These are phyloP conservation scores for Ferdinandea cuprea DNA, from an alignment of 2,888 invertebrate genomes.

Conservation along the genomic window DNA sequence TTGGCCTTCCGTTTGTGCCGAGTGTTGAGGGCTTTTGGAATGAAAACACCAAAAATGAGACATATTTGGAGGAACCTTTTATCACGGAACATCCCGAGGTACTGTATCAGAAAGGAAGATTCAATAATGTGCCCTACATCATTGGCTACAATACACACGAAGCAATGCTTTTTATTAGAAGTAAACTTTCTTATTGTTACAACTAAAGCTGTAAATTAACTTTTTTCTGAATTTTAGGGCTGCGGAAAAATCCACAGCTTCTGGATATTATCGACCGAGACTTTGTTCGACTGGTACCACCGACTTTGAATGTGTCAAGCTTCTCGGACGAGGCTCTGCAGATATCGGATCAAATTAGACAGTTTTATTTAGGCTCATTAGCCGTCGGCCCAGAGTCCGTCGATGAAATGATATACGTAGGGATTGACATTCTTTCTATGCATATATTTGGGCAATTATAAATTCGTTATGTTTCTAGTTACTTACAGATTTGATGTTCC, in stretches of 20 bases:
- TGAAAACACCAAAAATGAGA: constrained; percentile 77
- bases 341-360: constrained; percentile 84
- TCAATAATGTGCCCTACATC: constrained; percentile 86
- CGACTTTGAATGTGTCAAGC: constrained; percentile 83
- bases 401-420: constrained; percentile 85
- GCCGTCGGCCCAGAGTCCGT: constrained; percentile 84
- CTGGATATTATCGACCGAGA: constrained; percentile 85
- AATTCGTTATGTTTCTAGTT: constrained; percentile 84
- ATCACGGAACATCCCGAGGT: constrained; percentile 84
- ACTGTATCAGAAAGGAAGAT: constrained; percentile 82
- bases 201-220: not conserved
- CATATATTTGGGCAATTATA: too few relatives aligned
- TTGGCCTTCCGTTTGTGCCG: constrained; percentile 86
- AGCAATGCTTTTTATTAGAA: constrained; percentile 86
- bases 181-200: constrained; percentile 81
- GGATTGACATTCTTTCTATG: constrained; percentile 56
- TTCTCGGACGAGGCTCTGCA: constrained; percentile 80
- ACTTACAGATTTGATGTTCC: constrained; percentile 87
- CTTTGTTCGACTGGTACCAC: constrained; percentile 85
- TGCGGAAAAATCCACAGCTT: constrained; percentile 85
- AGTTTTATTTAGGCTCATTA: constrained; percentile 85
- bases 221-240: constrained; percentile 81
- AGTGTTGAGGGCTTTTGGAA: constrained; percentile 84
- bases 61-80: constrained; percentile 83
- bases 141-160: constrained; percentile 87